Base-by-base conservation (phyloP, 2,888 invertebrate genomes). In the Aspidiotus rigidus region DNA sequence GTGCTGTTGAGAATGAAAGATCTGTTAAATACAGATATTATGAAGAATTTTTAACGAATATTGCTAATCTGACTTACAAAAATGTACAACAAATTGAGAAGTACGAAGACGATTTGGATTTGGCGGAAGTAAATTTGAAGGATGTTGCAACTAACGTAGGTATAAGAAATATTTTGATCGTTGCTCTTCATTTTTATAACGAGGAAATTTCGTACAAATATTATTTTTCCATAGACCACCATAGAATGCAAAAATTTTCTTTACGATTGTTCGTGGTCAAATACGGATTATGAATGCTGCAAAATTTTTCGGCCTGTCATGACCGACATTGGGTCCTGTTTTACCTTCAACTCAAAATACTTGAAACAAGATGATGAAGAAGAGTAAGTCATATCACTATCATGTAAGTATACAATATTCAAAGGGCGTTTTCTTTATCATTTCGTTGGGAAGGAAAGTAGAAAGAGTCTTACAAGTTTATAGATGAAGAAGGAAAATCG, bases 281-380 rank as follows among this genome's bases (percentile, higher is more conserved):
- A 84, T n/a, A 83, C 84, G 74, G 78, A 80, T 0, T 82, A 85
- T 70, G 80, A 82, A 72, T 88, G 89, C 75, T 87, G 88, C 74
- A 81, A 83, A 16, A 79, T 83, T 70, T 83, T 89, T 63, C 80
- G 82, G 69, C 85, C 87, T 0, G 82, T 87, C n/a, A 86, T 87
- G 73, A 88, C 88, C 0, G 89, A 89, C 77, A 83, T 83, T 77
- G 89, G 89, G 2, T 86, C 85, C 75, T 89, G 89, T 75, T 88
- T 85, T 75, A 82, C 85, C 11, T 89, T 88, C 75, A 89, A 89
- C 76, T 83, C 84, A 0, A 77, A 80, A 72, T 83, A 85, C 74
- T 82, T 84, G 54, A 83, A 84, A 74, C 80, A 28, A 28, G 28
- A 5, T 28, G 5, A 28, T 28, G 28, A 28, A 28, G 28, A 28